Conservation (phyloP, 2,888 invertebrate species). For the Himalopsyche japonica region DNA sequence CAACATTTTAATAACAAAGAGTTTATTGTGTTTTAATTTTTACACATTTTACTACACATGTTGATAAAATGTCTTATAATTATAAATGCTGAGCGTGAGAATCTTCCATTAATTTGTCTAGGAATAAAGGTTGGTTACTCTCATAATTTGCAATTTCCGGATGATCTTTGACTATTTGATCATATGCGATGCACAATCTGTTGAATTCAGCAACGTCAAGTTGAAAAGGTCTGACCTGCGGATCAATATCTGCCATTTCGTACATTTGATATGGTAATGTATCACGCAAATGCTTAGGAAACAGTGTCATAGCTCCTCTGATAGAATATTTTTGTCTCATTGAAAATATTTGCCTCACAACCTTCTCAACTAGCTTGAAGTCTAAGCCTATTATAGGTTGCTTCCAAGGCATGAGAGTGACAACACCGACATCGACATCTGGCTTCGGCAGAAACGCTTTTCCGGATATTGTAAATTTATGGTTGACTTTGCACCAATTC, state of each 20-base stretch:
- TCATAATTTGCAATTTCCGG: slow-evolving; percentile 71
- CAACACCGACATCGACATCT: slow-evolving; percentile 95
- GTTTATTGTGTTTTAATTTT: background rate
- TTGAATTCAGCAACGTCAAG: slow-evolving; percentile 79
- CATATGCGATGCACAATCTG: slow-evolving; percentile 77
- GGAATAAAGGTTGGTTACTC: slow-evolving; percentile 60
- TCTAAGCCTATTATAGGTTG: slow-evolving; percentile 72
- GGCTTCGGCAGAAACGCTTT: slow-evolving; percentile 91
- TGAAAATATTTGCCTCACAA: slow-evolving; percentile 82
- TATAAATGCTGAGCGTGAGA: background rate
- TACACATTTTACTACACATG: background rate
- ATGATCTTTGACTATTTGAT: slow-evolving; percentile 68
- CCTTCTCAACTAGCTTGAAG: slow-evolving; percentile 87
- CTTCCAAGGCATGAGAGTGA: slow-evolving; percentile 80
- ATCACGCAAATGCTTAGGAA: slow-evolving; percentile 70
- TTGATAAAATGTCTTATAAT: background rate
- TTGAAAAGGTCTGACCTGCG: slow-evolving; percentile 69
- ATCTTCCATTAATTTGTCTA: background rate
- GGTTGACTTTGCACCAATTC: slow-evolving; percentile 80
- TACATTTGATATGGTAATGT: slow-evolving; percentile 71
- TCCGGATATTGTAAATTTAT: slow-evolving; percentile 88
- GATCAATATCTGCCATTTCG: slow-evolving; percentile 71
- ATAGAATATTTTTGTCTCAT: slow-evolving; percentile 84
- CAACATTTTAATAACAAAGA: background rate
- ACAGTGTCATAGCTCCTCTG: slow-evolving; percentile 71